phyloP scores from a whole-genome alignment of 2,888 invertebrate species.

The Adineta ricciae region DNA sequence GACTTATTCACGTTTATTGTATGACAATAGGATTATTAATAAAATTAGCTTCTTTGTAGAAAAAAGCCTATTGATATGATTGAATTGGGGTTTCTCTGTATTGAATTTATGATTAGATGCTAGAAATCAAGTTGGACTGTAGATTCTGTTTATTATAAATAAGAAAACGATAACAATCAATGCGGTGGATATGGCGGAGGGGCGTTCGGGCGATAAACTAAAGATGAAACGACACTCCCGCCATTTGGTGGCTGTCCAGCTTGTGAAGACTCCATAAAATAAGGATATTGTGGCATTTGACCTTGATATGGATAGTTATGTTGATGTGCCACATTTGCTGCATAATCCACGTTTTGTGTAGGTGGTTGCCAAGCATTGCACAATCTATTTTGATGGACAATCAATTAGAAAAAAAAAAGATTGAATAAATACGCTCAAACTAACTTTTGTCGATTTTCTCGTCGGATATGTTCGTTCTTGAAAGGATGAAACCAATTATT shows the following conservation, averaged over 20 bases:
- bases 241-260: background rate
- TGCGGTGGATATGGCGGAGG: background rate
- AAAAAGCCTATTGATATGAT: no score
- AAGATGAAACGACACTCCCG: background rate
- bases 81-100: no score
- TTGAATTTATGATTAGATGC: no score
- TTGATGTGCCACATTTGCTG: background rate
- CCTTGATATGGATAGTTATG: background rate
- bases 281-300: background rate
- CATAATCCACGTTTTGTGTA: background rate
- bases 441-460: background rate
- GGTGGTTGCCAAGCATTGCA: background rate
- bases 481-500: background rate
- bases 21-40: no score
- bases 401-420: background rate
- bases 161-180: background rate
- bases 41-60: no score
- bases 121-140: no score
- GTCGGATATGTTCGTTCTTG: background rate
- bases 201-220: background rate
- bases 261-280: background rate
- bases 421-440: background rate
- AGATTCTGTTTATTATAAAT: no score
- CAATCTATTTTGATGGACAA: background rate
- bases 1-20: no score